Evolutionary conservation across 2,113 vertebrate species (phyloP), one percentile per base, ranked within the genome.

Genomic region (Lichenostomus cassidix): DNA sequence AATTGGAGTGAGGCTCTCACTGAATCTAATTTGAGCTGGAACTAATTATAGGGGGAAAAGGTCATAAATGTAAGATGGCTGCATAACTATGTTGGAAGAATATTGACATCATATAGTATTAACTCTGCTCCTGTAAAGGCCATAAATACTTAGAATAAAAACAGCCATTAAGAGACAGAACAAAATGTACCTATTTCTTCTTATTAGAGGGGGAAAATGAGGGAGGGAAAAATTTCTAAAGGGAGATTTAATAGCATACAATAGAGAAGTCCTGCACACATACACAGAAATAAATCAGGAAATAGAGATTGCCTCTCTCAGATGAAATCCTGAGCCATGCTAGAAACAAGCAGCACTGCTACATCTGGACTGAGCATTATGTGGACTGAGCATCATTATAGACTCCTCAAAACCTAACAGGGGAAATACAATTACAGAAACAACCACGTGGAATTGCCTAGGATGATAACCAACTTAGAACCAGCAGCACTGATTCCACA

Each of bases 21-120:
- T 92, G 97, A 98, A 97, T 97, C 96, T 98, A 98, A 98, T 98
- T 98, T 98, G 97, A 97, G 96, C 93, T 98, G 96, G 92, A 98
- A 96, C 97, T 98, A 98, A 98, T 98, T 98, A 97, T 73, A 91
- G 92, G 94, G 89, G 94, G 92, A 97, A 98, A 98, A 98, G 97
- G 97, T 98, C 97, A 98, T 87, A 93, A 96, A 96, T 97, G 94
- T 96, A 96, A 96, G 92, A 96, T 21, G 56, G 88, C 89, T 96
- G 87, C 89, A 92, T 92, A 97, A 96, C 94, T 94, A 92, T 96
- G 94, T 89, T 97, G 78, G 89, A 95, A 97, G 97, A 96, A 97
- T 97, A 96, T 92, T 97, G 97, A 97, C 96, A 97, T 93, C 90
- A 81, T 96, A 94, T 94, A 90, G 91, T 95, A 97, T 94, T 97